Evolutionary conservation across 2,797 vertebrate species (phyloP).

Genomic region (Crocidura indochinensis): DNA sequence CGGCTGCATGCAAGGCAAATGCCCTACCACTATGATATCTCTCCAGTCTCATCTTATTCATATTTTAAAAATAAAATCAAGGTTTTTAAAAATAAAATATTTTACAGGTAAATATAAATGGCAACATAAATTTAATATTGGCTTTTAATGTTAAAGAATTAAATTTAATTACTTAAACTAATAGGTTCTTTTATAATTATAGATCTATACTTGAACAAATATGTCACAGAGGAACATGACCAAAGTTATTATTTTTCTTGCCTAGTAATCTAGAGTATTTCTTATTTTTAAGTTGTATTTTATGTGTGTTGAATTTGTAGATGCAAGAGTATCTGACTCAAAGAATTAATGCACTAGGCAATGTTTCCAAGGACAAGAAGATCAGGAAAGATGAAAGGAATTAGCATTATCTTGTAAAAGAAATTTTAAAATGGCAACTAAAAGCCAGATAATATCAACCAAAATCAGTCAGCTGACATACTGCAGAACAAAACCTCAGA

Average conservation of each 20-base stretch:
- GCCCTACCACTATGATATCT: no score
- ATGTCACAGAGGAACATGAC: constrained; percentile 38
- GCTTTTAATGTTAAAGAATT: constrained; percentile 44
- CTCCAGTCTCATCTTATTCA: not conserved
- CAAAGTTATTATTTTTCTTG: constrained; percentile 41
- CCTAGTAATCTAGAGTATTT: constrained; percentile 50
- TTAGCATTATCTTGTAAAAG: constrained; percentile 67
- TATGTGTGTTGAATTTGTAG: constrained; percentile 19
- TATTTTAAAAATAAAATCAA: constrained; percentile 14
- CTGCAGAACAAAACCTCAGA: not conserved
- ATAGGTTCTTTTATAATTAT: constrained; percentile 49
- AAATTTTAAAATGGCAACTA: constrained; percentile 5
- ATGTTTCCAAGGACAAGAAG: constrained; percentile 55
- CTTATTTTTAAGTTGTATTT: constrained; percentile 59
- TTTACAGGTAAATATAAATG: constrained; percentile 65
- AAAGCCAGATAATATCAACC: not conserved
- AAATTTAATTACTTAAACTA: constrained; percentile 60
- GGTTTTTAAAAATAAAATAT: constrained; percentile 27
- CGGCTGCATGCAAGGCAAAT: no score
- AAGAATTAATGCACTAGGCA: constrained; percentile 54
- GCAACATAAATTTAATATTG: constrained; percentile 51
- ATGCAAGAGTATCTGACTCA: constrained; percentile 51
- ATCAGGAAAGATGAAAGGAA: constrained; percentile 68
- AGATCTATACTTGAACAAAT: constrained; percentile 62
- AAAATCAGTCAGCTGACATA: not conserved